Evolutionary conservation across 2,113 vertebrate species (phyloP), one percentile per base, ranked within the genome.

Genomic region (Oncorhynchus kisutch): DNA sequence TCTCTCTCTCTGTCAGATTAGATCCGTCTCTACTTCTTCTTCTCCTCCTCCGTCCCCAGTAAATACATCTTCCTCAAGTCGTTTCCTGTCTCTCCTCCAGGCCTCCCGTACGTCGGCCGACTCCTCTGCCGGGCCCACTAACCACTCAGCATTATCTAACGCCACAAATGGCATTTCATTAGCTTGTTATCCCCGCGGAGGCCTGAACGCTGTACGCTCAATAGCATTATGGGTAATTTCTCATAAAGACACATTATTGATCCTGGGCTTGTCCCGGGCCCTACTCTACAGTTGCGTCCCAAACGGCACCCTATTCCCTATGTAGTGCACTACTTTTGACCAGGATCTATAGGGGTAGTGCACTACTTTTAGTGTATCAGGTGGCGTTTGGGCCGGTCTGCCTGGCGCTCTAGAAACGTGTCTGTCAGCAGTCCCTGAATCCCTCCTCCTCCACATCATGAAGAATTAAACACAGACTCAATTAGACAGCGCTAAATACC

Each of bases 391-490:
- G 49, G 49, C 14, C 48, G 8, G 92, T 91, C 92, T 95, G 96
- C 96, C 95, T 97, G 94, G 95, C 4, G 96, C 95, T 92, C 90
- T 93, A 94, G 94, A 94, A 95, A 97, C 97, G 95, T 95, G 94
- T 93, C 94, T 95, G 94, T 94, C 94, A 93, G 94, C 94, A 94
- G 94, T 93, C 49, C 92, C 89, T 31, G 88, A 92, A 95, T 92
- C 94, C 14, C 92, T 94, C 93, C 95, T 93, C 93, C 92, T 92
- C 93, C 91, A 84, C 90, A 90, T 91, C 94, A 86, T 97, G 97
- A 99, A 97, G 96, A 98, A 98, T 99, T 98, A 99, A 98, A 97
- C 95, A 92, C 95, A 97, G 97, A 99, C 98, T 97, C 96, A 95
- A 97, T 97, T 96, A 97, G 97, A 97, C 96, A 96, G 96, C 94